Evolutionary conservation across 1,140 invertebrate genomes (phyloP).

Genomic region (Microplitis mediator): DNA sequence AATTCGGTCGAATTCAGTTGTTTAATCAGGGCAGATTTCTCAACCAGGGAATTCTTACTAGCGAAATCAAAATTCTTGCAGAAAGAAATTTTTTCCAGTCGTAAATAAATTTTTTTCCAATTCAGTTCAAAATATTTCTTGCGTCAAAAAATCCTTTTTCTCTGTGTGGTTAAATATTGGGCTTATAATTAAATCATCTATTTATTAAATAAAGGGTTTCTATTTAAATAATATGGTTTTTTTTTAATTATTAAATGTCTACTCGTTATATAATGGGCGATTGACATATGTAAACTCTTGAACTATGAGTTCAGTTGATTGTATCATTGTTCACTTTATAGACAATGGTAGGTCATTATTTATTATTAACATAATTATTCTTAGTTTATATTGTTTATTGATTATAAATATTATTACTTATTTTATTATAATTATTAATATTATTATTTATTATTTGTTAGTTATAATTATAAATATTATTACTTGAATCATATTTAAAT

Average conservation of each 20-base stretch:
- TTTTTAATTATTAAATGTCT: conserved; percentile 27
- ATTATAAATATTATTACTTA: background rate
- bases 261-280: conserved; percentile 36
- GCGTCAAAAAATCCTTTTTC: too few relatives aligned
- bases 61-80: too few relatives aligned
- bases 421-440: background rate
- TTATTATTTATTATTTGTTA: too few relatives aligned
- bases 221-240: conserved; percentile 7
- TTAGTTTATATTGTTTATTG: background rate
- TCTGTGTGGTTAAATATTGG: too few relatives aligned
- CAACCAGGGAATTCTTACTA: too few relatives aligned
- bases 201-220: conserved; percentile 9
- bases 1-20: too few relatives aligned
- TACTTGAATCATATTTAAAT: background rate
- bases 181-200: background rate
- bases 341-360: conserved; percentile 25
- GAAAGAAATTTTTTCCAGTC: background rate
- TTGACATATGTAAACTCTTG: conserved; percentile 43
- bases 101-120: background rate
- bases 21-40: too few relatives aligned
- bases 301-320: conserved; percentile 46
- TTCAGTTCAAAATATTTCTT: background rate
- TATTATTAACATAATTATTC: background rate
- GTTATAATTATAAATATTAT: background rate
- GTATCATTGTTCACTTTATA: conserved; percentile 45